Evolutionary conservation across 2,113 vertebrate genomes (phyloP).

Genomic region (Otolemur garnettii): DNA sequence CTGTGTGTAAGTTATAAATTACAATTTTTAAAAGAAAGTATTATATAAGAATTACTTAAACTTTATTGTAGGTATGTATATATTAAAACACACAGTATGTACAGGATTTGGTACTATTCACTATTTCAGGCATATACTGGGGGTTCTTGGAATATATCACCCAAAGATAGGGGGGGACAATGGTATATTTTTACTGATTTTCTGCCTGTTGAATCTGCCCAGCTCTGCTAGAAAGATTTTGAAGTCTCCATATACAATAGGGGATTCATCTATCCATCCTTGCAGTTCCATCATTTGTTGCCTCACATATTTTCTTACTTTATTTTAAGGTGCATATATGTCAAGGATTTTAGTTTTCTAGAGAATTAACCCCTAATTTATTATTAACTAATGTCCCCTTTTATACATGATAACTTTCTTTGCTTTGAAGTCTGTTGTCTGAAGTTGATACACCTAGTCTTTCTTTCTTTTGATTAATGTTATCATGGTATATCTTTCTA

Average conservation of each 20-base stretch:
- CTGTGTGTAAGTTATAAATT: not conserved
- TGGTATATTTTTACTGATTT: not conserved
- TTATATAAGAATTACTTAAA: not conserved
- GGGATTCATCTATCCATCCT: not conserved
- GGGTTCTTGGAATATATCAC: not conserved
- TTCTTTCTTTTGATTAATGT: not conserved
- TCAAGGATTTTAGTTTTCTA: not conserved
- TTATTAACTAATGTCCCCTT: not conserved
- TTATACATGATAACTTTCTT: not conserved
- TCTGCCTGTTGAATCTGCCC: not conserved
- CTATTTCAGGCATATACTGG: not conserved
- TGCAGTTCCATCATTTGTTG: not conserved
- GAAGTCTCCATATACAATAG: not conserved
- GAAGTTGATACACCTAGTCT: not conserved
- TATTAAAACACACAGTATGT: not conserved
- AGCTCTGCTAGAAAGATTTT: not conserved
- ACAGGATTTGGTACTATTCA: not conserved
- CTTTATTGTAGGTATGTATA: not conserved
- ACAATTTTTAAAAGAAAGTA: not conserved
- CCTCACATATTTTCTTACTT: not conserved
- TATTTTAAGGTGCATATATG: not conserved
- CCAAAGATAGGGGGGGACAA: not conserved
- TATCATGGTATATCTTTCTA: not conserved
- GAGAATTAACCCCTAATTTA: not conserved
- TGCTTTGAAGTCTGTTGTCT: not conserved